Evolutionary conservation across 2,113 vertebrate genomes (phyloP).

Genomic region (Psammodynastes pulverulentus): DNA sequence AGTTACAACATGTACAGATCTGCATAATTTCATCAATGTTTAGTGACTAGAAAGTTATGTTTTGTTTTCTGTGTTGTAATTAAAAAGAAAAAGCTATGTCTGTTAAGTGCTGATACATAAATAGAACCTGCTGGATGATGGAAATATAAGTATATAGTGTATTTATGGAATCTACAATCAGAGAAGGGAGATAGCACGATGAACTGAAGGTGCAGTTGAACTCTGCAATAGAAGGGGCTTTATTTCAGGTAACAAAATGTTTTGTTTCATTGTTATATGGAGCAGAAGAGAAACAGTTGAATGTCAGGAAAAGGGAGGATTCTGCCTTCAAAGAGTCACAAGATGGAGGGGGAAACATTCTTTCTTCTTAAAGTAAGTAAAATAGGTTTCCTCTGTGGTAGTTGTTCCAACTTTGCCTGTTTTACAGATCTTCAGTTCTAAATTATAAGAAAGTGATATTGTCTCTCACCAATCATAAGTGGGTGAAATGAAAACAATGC

Average conservation of each 20-base stretch:
- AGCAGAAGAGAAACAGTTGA: not conserved
- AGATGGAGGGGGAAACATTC: not conserved
- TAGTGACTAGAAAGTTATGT: not conserved
- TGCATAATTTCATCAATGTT: not conserved
- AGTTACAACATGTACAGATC: not conserved
- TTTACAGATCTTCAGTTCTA: not conserved
- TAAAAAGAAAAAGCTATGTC: not conserved
- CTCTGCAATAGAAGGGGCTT: not conserved
- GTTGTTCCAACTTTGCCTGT: not conserved
- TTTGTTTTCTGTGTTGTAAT: not conserved
- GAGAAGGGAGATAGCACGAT: not conserved
- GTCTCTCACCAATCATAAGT: not conserved
- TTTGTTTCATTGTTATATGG: not conserved
- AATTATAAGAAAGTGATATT: conserved; percentile 19
- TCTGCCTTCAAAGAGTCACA: not conserved
- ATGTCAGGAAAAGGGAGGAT: not conserved
- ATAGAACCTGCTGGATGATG: not conserved
- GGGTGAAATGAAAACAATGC: conserved; percentile 31
- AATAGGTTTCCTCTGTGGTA: not conserved
- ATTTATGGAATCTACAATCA: not conserved
- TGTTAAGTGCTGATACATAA: not conserved
- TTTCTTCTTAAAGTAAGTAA: not conserved
- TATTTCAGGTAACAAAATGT: not conserved
- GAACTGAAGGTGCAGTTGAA: not conserved
- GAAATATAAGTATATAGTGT: not conserved